phyloP scores from a whole-genome alignment of 1,140 invertebrate species.

The Atopsyche davidsoni region DNA sequence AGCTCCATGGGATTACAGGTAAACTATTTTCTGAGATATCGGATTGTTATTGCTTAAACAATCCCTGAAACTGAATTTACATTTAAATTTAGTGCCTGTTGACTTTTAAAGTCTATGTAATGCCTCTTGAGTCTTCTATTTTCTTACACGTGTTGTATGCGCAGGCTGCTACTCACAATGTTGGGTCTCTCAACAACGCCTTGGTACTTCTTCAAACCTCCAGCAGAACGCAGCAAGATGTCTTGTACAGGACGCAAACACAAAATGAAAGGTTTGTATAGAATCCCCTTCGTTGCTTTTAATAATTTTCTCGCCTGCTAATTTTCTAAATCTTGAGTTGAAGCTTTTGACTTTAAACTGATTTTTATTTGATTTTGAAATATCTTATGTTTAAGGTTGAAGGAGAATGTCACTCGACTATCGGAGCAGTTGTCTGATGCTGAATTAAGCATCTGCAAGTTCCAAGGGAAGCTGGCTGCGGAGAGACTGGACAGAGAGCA shows the following conservation, averaged over 20 bases:
- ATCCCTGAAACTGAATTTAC: slow-evolving; percentile 4
- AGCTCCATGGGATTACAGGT: slow-evolving; percentile 42
- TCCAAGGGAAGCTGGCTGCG: slow-evolving; percentile 41
- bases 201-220: slow-evolving; percentile 42
- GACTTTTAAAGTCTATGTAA: too few species aligned
- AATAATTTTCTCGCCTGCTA: not conserved
- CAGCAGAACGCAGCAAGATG: slow-evolving; percentile 42
- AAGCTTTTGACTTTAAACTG: not conserved
- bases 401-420: slow-evolving; percentile 31
- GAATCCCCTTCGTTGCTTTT: slow-evolving; percentile 2
- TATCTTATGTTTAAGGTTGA: slow-evolving; percentile 15
- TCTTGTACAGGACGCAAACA: slow-evolving; percentile 42
- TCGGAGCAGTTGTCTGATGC: slow-evolving; percentile 45
- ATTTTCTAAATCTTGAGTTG: not conserved
- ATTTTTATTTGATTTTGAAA: not conserved
- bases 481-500: slow-evolving; percentile 42
- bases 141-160: too few species aligned
- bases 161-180: slow-evolving; percentile 43
- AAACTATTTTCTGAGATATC: slow-evolving; percentile 4
- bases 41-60: slow-evolving; percentile 8
- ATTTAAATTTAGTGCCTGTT: too few species aligned
- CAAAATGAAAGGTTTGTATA: slow-evolving; percentile 40
- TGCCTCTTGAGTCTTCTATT: too few species aligned
- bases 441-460: slow-evolving; percentile 39
- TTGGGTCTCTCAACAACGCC: slow-evolving; percentile 42